Percentiles rank a stretch among this genome's conserved stretches.
Conservation (phyloP, 2,113 vertebrate genomes). For the Heloderma charlesbogerti region DNA sequence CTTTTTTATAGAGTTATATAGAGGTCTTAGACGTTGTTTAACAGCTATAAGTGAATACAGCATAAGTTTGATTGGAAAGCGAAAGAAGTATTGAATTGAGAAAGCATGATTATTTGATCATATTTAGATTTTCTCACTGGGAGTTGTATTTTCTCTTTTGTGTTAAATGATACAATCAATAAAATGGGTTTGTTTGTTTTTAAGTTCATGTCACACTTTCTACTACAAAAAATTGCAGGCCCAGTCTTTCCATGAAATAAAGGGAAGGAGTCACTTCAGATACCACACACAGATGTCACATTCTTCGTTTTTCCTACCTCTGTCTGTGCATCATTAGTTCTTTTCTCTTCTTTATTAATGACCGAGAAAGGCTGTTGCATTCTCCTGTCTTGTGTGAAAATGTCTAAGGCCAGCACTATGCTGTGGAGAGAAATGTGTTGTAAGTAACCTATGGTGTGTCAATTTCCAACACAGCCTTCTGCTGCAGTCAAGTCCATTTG, state of each 20-base stretch:
- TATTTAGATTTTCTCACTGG: no score
- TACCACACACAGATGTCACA: not conserved
- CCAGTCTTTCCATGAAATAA: not conserved
- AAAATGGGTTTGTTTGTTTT: no score
- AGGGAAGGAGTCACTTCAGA: not conserved
- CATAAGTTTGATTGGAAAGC: no score
- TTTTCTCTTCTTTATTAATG: not conserved
- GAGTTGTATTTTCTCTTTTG: no score
- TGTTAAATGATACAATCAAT: no score
- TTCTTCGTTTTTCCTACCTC: not conserved
- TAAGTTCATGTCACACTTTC: not conserved
- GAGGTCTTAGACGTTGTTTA: no score
- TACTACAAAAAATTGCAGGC: not conserved
- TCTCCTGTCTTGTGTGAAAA: not conserved
- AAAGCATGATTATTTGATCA: no score
- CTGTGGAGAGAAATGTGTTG: not conserved
- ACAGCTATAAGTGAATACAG: no score
- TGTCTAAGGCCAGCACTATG: not conserved
- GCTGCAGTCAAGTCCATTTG: not conserved
- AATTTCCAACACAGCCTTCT: not conserved
- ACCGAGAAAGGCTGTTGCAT: not conserved
- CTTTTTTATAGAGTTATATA: no score
- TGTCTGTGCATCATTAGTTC: not conserved
- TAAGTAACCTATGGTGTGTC: not conserved
- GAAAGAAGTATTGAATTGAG: no score